Evolutionary conservation across 30 jellyfish, hydroid and myxozoan genomes (phyloP), one percentile per base, ranked within the genome.

Genomic region (Catostylus mosaicus): DNA sequence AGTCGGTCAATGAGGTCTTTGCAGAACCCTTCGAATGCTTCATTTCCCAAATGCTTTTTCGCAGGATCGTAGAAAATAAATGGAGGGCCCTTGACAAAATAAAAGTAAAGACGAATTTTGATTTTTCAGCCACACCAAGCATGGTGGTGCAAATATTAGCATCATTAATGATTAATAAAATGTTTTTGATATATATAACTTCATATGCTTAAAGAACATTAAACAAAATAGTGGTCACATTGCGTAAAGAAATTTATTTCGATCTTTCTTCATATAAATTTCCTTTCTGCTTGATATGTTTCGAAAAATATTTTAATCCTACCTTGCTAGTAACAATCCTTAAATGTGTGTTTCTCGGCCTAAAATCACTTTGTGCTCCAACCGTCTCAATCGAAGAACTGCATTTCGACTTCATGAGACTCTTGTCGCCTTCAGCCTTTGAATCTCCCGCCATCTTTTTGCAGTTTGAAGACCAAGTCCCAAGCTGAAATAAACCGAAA

Each of bases 1-100:
- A 91, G 78, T 40, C 61, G 29, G 37, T 85, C 89, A 34, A 91
- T 51, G 14, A 84, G 33, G 40, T 91, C 98, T 37, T 76, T 84
- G 72, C 94, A 71, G 66, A 84, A 91, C 22, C 98, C 98, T 18
- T 80, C 51, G 65, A 81, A 89, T 1, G 95, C 89, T 30, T 73
- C 87, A 48, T 89, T 89, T 19, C 90, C 90, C 6, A 71, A 59
- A 20, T 57, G 47, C 38, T 31, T 57, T 51, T 84, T 84, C 0
- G 68, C 71, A 30, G 80, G 76, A 69, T 84, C 86, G 65, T 69
- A 84, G 89, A 84, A 84, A 1, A 84, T 73, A 78, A 84, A 84
- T 8, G 95, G 95, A 22, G 95, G 88, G 3, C 86, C 95, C 95
- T 84, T 70, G 26, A 0, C n/a, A 27, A 26, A 72, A 64, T 56